phyloP scores from a whole-genome alignment of 2,113 vertebrate species.

The Podarcis cretensis region DNA sequence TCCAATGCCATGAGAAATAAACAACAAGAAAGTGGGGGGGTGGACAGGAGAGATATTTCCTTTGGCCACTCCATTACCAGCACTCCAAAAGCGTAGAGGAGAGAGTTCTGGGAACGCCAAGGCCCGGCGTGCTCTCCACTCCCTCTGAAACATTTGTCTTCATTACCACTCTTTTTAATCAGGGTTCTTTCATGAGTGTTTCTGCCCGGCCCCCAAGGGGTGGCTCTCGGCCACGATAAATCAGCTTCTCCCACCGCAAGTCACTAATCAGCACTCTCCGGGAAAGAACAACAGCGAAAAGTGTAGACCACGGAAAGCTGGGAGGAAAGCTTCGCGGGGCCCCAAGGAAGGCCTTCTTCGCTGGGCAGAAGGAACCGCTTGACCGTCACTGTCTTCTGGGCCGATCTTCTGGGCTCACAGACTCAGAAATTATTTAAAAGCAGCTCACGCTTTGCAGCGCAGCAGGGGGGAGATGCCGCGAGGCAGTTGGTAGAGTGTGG shows the following conservation, averaged over 20 bases:
- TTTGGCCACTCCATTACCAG: slow-evolving; percentile 80
- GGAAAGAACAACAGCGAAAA: slow-evolving; percentile 81
- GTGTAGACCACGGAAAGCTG: slow-evolving; percentile 77
- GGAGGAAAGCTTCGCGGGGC: slow-evolving; percentile 64
- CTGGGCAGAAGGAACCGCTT: slow-evolving; percentile 56
- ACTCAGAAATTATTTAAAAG: slow-evolving; percentile 57
- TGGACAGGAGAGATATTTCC: slow-evolving; percentile 79
- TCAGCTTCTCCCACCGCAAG: slow-evolving; percentile 83
- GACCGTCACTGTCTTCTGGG: slow-evolving; percentile 62
- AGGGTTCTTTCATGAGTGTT: slow-evolving; percentile 83
- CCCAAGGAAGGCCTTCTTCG: slow-evolving; percentile 58
- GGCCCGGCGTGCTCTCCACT: slow-evolving; percentile 79
- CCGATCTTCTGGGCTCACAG: not conserved
- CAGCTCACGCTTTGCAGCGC: slow-evolving; percentile 7
- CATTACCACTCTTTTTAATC: slow-evolving; percentile 88
- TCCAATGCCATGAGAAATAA: slow-evolving; percentile 89
- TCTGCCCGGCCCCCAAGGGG: slow-evolving; percentile 83
- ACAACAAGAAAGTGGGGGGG: slow-evolving; percentile 71
- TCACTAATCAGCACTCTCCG: slow-evolving; percentile 85
- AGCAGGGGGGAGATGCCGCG: too few species aligned
- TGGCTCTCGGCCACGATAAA: slow-evolving; percentile 82
- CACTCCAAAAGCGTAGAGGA: slow-evolving; percentile 81
- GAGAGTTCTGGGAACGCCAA: slow-evolving; percentile 81
- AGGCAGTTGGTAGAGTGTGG: too few species aligned
- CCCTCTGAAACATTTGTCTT: slow-evolving; percentile 85